Conservation (phyloP, 2,113 vertebrate species). For the Mionectes macconnelli region DNA sequence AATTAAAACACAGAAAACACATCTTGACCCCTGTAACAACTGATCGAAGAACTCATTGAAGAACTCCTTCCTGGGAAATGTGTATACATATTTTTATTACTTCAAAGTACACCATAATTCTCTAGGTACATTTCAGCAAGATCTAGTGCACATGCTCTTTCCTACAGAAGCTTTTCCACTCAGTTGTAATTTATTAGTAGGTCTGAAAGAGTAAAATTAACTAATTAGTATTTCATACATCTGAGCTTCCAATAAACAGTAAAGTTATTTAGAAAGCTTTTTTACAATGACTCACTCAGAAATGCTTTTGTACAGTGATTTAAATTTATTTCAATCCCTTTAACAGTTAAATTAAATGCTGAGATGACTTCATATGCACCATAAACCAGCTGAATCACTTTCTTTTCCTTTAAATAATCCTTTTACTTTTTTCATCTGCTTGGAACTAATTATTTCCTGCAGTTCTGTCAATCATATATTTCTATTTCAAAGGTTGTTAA, state of each 20-base stretch:
- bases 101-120: not conserved
- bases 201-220: not conserved
- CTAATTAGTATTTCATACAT: conserved; percentile 1
- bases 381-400: conserved; percentile 28
- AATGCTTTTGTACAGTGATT: not conserved
- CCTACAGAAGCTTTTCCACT: not conserved
- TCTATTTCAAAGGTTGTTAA: conserved; percentile 48
- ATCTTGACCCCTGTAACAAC: not conserved
- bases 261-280: not conserved
- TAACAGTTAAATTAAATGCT: conserved; percentile 11
- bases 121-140: not conserved
- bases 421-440: not conserved
- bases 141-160: not conserved
- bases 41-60: not conserved
- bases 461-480: conserved; percentile 33
- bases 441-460: conserved; percentile 38
- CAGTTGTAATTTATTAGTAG: not conserved
- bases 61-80: not conserved
- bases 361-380: not conserved
- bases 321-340: conserved; percentile 5
- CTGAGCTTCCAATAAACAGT: not conserved
- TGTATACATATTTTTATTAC: not conserved
- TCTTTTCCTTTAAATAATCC: conserved; percentile 13
- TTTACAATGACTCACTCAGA: not conserved
- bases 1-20: not conserved